Conservation (phyloP, 2,113 vertebrate species). For the Festucalex cinctus region DNA sequence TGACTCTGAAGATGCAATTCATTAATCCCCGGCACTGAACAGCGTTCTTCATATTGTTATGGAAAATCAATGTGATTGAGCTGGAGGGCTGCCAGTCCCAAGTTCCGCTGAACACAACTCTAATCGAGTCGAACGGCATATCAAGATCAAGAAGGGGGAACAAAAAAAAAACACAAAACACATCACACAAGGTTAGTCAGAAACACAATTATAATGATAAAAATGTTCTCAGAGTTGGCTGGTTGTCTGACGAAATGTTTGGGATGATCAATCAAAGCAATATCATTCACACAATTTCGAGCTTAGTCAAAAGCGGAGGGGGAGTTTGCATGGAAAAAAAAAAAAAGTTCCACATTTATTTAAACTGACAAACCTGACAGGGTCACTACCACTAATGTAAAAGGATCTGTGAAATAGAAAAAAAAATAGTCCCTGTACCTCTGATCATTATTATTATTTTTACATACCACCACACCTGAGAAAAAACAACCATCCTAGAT, state of each 20-base stretch:
- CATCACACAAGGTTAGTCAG: slow-evolving; percentile 39
- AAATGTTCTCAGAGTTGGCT: not conserved
- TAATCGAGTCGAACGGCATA: slow-evolving; percentile 63
- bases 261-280: not conserved
- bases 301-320: not conserved
- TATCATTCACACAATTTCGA: not conserved
- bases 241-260: not conserved
- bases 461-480: too few relatives aligned
- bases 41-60: slow-evolving; percentile 78
- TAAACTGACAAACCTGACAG: not conserved
- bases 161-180: slow-evolving; percentile 39
- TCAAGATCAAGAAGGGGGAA: slow-evolving; percentile 47
- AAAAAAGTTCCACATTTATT: not conserved
- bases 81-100: slow-evolving; percentile 64
- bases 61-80: slow-evolving; percentile 77
- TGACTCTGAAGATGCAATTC: slow-evolving; percentile 78
- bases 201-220: not conserved
- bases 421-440: not conserved
- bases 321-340: not conserved
- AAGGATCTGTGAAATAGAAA: too few relatives aligned
- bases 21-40: slow-evolving; percentile 71
- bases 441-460: not conserved
- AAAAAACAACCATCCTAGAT: not conserved
- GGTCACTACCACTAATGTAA: too few relatives aligned
- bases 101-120: slow-evolving; percentile 47